These are phyloP conservation scores for Idris sp. DNA, from an alignment of 1,140 invertebrate genomes.

Conservation along the genomic window DNA sequence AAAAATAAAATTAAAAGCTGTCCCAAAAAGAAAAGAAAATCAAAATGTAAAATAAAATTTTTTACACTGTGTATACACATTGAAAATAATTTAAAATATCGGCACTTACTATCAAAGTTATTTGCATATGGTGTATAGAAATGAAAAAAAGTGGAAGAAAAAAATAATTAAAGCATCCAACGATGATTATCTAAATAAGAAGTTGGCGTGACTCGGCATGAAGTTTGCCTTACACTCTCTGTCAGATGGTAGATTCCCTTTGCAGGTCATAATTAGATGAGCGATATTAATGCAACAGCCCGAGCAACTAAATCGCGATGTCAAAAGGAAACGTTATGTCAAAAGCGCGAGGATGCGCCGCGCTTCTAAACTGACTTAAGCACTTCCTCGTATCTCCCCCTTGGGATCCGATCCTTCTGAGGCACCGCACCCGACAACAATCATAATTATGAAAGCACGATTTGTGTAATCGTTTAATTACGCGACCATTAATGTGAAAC, in stretches of 20 bases:
- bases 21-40: no score
- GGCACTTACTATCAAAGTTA: slow-evolving; percentile 42
- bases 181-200: slow-evolving; percentile 67
- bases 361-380: slow-evolving; percentile 65
- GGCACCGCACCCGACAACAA: slow-evolving; percentile 44
- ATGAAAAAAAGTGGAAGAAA: slow-evolving; percentile 40
- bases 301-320: slow-evolving; percentile 67
- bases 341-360: slow-evolving; percentile 62
- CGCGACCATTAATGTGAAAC: slow-evolving; percentile 28
- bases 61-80: no score
- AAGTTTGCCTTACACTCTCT: slow-evolving; percentile 42
- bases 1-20: no score
- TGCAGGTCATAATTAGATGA: slow-evolving; percentile 71
- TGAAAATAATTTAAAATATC: no score
- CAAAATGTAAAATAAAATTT: no score
- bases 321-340: slow-evolving; percentile 69
- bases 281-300: slow-evolving; percentile 69
- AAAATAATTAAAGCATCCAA: slow-evolving; percentile 65
- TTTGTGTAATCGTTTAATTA: slow-evolving; percentile 59
- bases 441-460: slow-evolving; percentile 44
- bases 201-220: slow-evolving; percentile 66
- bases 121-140: slow-evolving; percentile 62
- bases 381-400: slow-evolving; percentile 60
- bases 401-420: slow-evolving; percentile 43
- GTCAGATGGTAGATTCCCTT: slow-evolving; percentile 70